Conservation (phyloP, 1,140 invertebrate species). For the Piezodorus guildinii region DNA sequence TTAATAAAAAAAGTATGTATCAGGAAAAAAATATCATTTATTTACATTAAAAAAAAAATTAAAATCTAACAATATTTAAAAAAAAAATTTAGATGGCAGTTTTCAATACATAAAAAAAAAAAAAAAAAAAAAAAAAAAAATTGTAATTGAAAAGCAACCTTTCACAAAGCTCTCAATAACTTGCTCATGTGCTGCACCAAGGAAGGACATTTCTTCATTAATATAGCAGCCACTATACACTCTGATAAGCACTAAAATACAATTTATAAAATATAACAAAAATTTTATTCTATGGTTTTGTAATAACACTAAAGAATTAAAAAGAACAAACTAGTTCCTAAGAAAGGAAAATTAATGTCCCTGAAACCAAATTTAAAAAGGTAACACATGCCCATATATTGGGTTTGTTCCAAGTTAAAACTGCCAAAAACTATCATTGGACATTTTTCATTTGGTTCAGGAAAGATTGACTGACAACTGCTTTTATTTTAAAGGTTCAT, state of each 20-base stretch:
- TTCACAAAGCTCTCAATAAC: no score
- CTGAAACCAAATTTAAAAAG: conserved; percentile 4
- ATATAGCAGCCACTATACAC: neutral
- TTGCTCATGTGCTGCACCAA: neutral
- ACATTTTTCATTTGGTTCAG: neutral
- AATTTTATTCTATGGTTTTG: neutral
- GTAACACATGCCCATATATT: neutral
- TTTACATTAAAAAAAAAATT: no score
- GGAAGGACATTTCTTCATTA: neutral
- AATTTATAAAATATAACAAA: neutral
- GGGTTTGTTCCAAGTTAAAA: conserved; percentile 2
- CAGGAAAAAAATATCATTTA: no score
- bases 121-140: no score
- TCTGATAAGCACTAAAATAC: neutral
- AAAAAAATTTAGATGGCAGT: no score
- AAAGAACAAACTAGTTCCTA: neutral
- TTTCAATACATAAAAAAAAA: no score
- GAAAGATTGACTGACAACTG: neutral
- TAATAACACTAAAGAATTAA: neutral
- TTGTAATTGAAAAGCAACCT: no score
- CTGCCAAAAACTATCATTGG: neutral
- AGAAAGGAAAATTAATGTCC: conserved; percentile 1
- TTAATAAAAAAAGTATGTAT: no score
- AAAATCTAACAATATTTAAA: no score
- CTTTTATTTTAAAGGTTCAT: no score